Base-by-base conservation (phyloP, 2,113 vertebrate genomes). In the Osmerus eperlanus region DNA sequence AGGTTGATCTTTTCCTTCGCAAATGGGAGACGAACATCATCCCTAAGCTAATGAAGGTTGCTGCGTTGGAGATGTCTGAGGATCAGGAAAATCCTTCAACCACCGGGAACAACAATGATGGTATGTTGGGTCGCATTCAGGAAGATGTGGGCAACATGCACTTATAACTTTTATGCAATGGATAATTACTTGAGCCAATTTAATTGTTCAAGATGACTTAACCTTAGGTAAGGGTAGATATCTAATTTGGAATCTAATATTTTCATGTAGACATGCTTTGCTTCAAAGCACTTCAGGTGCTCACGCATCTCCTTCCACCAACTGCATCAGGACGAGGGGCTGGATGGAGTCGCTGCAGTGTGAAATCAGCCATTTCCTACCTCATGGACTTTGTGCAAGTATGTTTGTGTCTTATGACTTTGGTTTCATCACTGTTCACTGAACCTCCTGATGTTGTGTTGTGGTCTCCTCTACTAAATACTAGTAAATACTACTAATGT, bases 291-390 rank as follows among this genome's bases (percentile, higher is more conserved):
- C 58, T 74, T 52, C 36, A 74, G 67, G 41, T 64, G 28, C 73
- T 75, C 16, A 69, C 51, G 18, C 15, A 64, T 12, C 19, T 53
- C 15, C 54, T 75, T 3, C 73, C 73, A 4, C 66, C 67, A 19
- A 75, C 67, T 69, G 67, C 67, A 19, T 69, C 66, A 32, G 73
- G 73, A 21, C 61, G 73, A 16, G 25, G 15, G 58, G 54, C 61
- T 32, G 69, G 75, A 41, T 72, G 69, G 63, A 71, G 29, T 3
- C 71, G 59, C 71, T 77, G 69, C 69, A 77, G 75, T 55, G 64
- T 67, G 15, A 77, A 77, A 32, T 77, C 75, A 21, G 75, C 75
- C 18, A 21, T 67, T 23, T 53, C 75, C 61, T 77, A 77, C 28
- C 59, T 71, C 32, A 67, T 77, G 68, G 64, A 71, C 36, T 67